Base-by-base conservation (phyloP, 2,888 invertebrate genomes). In the Pandemis heparana region DNA sequence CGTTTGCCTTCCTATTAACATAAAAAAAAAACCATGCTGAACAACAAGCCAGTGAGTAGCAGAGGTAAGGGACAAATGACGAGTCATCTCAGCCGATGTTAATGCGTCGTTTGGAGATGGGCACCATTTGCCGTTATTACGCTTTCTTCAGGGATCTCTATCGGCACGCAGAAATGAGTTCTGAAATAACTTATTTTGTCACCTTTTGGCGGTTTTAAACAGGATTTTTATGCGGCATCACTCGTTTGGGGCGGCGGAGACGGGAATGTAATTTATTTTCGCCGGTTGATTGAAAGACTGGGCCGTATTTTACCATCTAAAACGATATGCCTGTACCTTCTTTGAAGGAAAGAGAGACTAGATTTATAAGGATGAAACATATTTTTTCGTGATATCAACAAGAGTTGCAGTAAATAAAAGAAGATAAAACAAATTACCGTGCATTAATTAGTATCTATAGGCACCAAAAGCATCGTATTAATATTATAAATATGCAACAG, bases 121-220 rank as follows among this genome's bases (percentile, higher is more conserved):
- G 83, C 78, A 81, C 85, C 91, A 90, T 91, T 91, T 87, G 85
- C 90, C 80, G 86, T 89, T 90, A 92, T 91, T 89, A 88, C 88
- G 84, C 83, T 79, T 85, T 84, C 82, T 82, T 86, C 83, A 79
- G 82, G 81, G 77, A 88, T 86, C 87, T 86, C 87, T 88, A 88
- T 89, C 85, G 65, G 83, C 82, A 80, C 81, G 77, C 84, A 85
- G 86, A 88, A 89, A 92, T 87, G 88, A 87, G 85, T 87, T 86
- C 86, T 82, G 84, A 86, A 87, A 88, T 89, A 88, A 90, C 87
- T 86, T 86, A 88, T 88, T 88, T 87, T 86, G 86, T 87, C 86
- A 84, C 85, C 84, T 82, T 78, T 75, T 79, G 81, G 84, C 76
- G 82, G 83, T 81, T 83, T 82, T 80, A 78, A 80, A 81, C 73